Base-by-base conservation (phyloP, 2,113 vertebrate genomes). In the Hydrolagus affinis region DNA sequence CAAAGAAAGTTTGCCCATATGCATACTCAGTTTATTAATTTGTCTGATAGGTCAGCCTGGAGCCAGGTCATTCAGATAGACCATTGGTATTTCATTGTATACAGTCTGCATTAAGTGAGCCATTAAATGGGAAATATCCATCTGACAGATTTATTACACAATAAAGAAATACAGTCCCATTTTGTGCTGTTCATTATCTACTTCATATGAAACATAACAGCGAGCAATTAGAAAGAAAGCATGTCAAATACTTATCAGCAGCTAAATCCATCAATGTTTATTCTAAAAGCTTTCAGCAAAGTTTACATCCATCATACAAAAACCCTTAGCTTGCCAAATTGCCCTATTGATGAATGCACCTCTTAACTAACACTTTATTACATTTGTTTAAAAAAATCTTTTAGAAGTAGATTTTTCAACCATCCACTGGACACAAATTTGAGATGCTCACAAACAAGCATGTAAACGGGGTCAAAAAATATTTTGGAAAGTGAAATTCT, bases 171-270 rank as follows among this genome's bases (percentile, higher is more conserved):
- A 76, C 57, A 80, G 59, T 62, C 25, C 28, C 57, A 62, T 62
- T 62, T 78, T 78, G 76, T 28, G 59, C 23, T 64, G 7, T 60
- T 80, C 76, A 80, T 62, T 62, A 28, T 80, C 76, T 15, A 80
- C 59, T 80, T 80, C 17, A 78, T 78, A 64, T 28, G 23, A 64
- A 62, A 60, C 23, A 8, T 60, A 62, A 80, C 3, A 80, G 57
- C 59, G 25, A 80, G 7, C 76, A 64, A 80, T 80, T 80, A 77
- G n/a, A 62, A 64, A 62, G 57, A 62, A 64, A 62, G 57, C 75
- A 78, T 59, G 59, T 80, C 76, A 77, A 77, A 77, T 80, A 59
- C 75, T 66, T 83, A 62, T 80, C 76, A 80, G 59, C 14, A 17
- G 78, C 8, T 66, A 66, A 83, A 19, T 83, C 25, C 62, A 83